Conservation (phyloP, 2,797 vertebrate species). For the Nannoperca obscura region DNA sequence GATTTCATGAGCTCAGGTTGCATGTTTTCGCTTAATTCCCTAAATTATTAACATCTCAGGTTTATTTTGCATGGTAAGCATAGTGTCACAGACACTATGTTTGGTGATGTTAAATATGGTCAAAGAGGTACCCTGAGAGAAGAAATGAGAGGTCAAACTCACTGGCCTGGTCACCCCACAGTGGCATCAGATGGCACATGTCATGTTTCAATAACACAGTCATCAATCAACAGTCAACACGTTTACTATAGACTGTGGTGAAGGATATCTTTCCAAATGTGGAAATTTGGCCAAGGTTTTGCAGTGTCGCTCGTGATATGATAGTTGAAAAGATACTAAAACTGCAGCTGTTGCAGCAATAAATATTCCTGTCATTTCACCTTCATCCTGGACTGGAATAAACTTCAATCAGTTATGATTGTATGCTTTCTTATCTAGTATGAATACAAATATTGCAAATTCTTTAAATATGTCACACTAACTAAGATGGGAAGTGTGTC, state of each 20-base stretch:
- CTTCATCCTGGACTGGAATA: background rate
- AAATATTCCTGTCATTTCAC: background rate
- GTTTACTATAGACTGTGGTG: background rate
- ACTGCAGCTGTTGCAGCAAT: constrained; percentile 1
- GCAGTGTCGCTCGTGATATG: background rate
- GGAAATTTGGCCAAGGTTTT: constrained; percentile 1
- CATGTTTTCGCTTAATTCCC: background rate
- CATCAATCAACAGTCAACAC: constrained; percentile 43
- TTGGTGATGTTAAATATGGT: constrained; percentile 37
- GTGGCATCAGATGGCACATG: constrained; percentile 38
- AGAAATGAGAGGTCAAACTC: constrained; percentile 41
- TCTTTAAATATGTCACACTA: background rate
- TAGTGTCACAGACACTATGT: constrained; percentile 3
- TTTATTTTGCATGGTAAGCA: constrained; percentile 18
- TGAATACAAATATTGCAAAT: background rate
- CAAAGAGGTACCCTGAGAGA: background rate
- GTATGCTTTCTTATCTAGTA: background rate
- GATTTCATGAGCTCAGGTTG: background rate
- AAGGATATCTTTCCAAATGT: constrained; percentile 34
- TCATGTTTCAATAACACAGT: constrained; percentile 51
- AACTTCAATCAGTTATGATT: background rate
- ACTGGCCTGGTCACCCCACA: background rate
- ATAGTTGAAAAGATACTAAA: background rate
- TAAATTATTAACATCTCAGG: background rate
- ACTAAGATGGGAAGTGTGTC: background rate